Evolutionary conservation across 37 sponge, comb jelly and placozoan species (phyloP), one percentile per base, ranked within the genome.

Genomic region (Eunapius fragilis): DNA sequence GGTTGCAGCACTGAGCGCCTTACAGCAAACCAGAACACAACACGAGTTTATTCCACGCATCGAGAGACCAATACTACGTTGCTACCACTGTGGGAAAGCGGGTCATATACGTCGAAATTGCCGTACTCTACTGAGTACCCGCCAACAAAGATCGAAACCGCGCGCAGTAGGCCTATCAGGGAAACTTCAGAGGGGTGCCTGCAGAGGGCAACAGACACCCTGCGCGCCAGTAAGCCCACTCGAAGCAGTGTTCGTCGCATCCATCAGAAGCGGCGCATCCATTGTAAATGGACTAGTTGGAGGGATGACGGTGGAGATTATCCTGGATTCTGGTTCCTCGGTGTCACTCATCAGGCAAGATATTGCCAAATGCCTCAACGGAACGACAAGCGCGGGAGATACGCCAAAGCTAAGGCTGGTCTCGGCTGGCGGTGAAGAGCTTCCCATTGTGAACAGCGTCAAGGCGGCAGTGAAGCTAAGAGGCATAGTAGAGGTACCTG

Each of bases 291-390:
- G 81, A 37, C 25, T 9, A n/a, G 28, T 87, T 10, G 69, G 80
- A 32, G 87, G 75, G 26, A 68, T 73, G 23, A 37, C 22, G 12
- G 74, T 80, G 68, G 81, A 86, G 17, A 73, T 87, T 2, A 87
- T 87, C 81, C 75, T 87, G 38, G 81, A 87, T 31, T 80, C 87
- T 19, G 81, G 87, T 23, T 87, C 87, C 7, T 87, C 75, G 24
- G 75, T 87, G 17, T 87, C 87, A 72, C 69, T 87, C 25, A 58
- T 87, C 17, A 71, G 41, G 58, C 87, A 79, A 32, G 13, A 68
- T 19, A 24, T 81, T 17, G 37, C 17, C 24, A 10, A 34, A 37
- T 70, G 25, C 27, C 71, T 27, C 71, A 70, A 27, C 27, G 27
- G 41, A 41, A 41, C 41, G 41, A 41, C 41, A 41, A 41, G 41